These are phyloP conservation scores for Melieria crassipennis DNA, from an alignment of 2,888 invertebrate genomes.

Conservation along the genomic window DNA sequence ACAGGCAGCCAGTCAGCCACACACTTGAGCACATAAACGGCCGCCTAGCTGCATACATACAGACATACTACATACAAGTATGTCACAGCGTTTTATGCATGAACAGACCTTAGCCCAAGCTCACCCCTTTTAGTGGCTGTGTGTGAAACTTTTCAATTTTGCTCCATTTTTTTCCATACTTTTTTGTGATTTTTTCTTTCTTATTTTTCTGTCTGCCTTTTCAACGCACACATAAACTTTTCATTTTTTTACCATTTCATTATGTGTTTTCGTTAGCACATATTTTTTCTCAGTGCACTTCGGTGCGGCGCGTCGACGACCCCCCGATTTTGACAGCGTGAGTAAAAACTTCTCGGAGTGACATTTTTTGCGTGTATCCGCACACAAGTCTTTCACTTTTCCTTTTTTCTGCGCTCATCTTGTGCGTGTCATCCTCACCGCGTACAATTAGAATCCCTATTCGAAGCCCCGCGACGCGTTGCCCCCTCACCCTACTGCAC, in stretches of 20 bases:
- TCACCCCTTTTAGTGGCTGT: slow-evolving; percentile 38
- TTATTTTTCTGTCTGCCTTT: background rate
- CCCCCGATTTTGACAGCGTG: slow-evolving; percentile 40
- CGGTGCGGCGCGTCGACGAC: background rate
- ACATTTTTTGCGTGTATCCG: slow-evolving; percentile 35
- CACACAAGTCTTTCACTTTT: slow-evolving; percentile 4
- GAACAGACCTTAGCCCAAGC: slow-evolving; percentile 32
- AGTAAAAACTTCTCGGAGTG: slow-evolving; percentile 39
- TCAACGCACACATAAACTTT: background rate
- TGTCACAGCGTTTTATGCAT: slow-evolving; percentile 19
- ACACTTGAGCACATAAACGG: too few species aligned
- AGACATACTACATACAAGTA: background rate
- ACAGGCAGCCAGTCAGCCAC: background rate
- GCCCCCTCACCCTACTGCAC: slow-evolving; percentile 4
- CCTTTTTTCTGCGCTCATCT: slow-evolving; percentile 28
- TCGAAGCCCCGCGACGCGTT: slow-evolving; percentile 11
- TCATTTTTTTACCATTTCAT: background rate
- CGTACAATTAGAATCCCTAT: slow-evolving; percentile 38
- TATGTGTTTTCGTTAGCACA: background rate
- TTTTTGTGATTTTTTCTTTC: background rate
- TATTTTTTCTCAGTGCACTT: background rate
- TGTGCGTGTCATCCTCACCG: slow-evolving; percentile 20
- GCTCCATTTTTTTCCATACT: slow-evolving; percentile 6
- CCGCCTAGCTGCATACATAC: slow-evolving; percentile 1
- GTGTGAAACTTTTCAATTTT: slow-evolving; percentile 36